Evolutionary conservation across 1,140 invertebrate genomes (phyloP).

Genomic region (Hetaerina americana): DNA sequence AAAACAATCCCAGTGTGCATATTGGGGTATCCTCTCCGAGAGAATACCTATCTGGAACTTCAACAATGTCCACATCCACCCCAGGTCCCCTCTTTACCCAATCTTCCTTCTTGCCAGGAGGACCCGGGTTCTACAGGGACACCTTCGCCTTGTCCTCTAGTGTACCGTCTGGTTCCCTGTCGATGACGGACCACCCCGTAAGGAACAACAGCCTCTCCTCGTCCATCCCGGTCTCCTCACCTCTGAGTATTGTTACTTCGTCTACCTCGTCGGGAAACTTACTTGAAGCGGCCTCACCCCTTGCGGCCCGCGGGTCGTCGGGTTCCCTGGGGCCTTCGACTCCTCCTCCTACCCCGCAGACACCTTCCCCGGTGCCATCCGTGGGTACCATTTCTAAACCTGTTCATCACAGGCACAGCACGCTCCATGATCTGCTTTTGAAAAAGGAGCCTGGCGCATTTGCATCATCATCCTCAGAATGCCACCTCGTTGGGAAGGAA

Average conservation of each 20-base stretch:
- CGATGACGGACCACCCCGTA: conserved; percentile 27
- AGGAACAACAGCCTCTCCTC: neutral
- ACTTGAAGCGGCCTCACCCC: neutral
- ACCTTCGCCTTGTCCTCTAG: conserved; percentile 18
- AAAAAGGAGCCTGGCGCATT: conserved; percentile 29
- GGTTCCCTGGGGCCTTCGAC: neutral
- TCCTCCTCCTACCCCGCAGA: neutral
- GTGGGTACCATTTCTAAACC: neutral
- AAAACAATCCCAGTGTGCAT: conserved; percentile 18
- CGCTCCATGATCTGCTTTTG: conserved; percentile 50
- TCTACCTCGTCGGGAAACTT: neutral
- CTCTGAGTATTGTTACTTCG: neutral
- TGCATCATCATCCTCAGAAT: neutral
- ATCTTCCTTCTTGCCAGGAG: conserved; percentile 24
- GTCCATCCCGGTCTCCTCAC: neutral
- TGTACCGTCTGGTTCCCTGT: conserved; percentile 27
- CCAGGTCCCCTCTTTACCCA: conserved; percentile 7
- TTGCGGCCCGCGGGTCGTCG: neutral
- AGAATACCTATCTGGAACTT: conserved; percentile 11
- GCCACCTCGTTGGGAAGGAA: neutral
- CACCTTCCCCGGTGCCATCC: neutral
- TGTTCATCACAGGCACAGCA: conserved; percentile 27
- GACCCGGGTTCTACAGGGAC: conserved; percentile 24
- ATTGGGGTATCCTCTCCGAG: conserved; percentile 12
- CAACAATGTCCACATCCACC: conserved; percentile 3